Conservation (phyloP, 35 echinoderm and acorn worm genomes). For the Holothuria glaberrima region DNA sequence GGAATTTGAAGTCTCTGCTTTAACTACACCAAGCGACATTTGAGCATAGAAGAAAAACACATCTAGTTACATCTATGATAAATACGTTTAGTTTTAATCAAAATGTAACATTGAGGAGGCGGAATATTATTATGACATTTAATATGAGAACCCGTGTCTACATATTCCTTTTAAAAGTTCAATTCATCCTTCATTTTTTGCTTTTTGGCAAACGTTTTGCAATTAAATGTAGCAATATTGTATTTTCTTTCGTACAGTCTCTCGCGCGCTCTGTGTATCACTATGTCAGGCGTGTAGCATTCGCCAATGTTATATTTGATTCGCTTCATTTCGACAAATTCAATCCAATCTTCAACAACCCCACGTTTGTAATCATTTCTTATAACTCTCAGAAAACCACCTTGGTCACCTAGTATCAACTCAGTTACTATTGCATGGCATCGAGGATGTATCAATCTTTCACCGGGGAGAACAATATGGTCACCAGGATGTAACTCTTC, state of each 20-base stretch:
- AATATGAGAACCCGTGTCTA: too few species aligned
- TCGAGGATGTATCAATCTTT: constrained; percentile 1
- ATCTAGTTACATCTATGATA: too few species aligned
- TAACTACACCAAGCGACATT: too few species aligned
- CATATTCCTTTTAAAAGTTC: background rate
- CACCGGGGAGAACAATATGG: constrained; percentile 21
- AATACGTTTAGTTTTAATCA: too few species aligned
- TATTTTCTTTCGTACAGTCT: background rate
- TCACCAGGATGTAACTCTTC: background rate
- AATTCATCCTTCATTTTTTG: constrained; percentile 21
- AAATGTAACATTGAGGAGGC: too few species aligned
- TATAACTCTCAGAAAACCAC: background rate
- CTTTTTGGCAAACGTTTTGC: constrained; percentile 34
- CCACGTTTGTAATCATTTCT: background rate
- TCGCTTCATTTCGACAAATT: background rate
- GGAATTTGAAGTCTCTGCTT: too few species aligned
- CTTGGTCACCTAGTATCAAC: background rate
- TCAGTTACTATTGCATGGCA: constrained; percentile 29
- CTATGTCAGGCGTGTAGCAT: background rate
- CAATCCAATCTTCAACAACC: constrained; percentile 3
- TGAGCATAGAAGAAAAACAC: too few species aligned
- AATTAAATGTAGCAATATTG: constrained; percentile 37
- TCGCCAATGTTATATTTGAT: background rate
- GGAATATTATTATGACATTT: too few species aligned
- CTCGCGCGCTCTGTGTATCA: background rate